Evolutionary conservation across 2,797 vertebrate species (phyloP).

Genomic region (Podarcis siculus): DNA sequence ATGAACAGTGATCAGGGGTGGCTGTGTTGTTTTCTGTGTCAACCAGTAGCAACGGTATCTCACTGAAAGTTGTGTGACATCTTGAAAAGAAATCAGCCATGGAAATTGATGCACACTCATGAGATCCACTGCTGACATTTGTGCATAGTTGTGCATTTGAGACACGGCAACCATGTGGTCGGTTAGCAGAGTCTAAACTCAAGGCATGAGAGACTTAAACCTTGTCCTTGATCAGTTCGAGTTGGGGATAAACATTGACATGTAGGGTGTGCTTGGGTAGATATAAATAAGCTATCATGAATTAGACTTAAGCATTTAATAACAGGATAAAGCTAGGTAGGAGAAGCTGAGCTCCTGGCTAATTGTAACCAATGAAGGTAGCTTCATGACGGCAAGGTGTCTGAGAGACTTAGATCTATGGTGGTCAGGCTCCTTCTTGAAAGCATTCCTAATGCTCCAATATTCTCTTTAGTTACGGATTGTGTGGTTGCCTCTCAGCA

Average conservation of each 20-base stretch:
- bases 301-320: neutral
- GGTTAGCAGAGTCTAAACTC: neutral
- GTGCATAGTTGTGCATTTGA: neutral
- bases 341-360: neutral
- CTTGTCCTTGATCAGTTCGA: neutral
- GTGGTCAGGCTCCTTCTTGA: neutral
- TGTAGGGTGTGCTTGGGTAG: neutral
- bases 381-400: neutral
- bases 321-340: neutral
- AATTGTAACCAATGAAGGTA: neutral
- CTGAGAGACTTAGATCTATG: neutral
- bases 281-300: neutral
- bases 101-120: neutral
- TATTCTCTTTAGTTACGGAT: neutral
- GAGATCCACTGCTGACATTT: neutral
- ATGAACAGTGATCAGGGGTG: conserved; percentile 31
- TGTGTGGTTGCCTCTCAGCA: neutral
- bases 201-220: neutral
- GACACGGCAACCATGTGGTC: neutral
- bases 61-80: neutral
- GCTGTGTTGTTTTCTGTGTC: conserved; percentile 6
- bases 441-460: neutral
- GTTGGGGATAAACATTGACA: neutral
- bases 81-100: neutral
- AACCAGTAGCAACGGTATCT: conserved; percentile 6